Evolutionary conservation across 1,140 invertebrate species (phyloP), one percentile per base, ranked within the genome.

Genomic region (Platyura marginata): DNA sequence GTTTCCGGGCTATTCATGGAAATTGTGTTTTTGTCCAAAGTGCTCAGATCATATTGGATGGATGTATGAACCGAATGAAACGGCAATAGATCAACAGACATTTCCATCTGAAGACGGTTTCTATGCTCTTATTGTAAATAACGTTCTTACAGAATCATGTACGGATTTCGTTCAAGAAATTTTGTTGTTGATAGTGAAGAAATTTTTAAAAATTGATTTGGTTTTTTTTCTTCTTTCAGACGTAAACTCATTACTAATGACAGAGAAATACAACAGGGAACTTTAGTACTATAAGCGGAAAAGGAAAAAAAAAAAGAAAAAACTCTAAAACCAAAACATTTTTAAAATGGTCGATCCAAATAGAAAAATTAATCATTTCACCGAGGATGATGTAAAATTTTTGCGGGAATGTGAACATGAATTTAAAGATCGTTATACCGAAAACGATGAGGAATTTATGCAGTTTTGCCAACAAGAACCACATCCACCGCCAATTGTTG

Each of bases 361-460:
- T 41, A 48, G 59, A 5, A 61, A 61, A 48, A 61, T 61, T n/a
- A 61, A 61, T 46, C 50, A 54, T 21, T 41, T 63, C 8, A 61
- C 60, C 4, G 58, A 65, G 16, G 54, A 52, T 36, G 63, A 68
- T 44, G 36, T 61, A 3, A 52, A 55, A 20, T 69, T 71, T 42
- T 44, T 74, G 16, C 55, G 57, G 23, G 57, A 67, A 48, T 72
- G 68, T 44, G 69, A 74, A 42, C 48, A 59, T 16, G 67, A 72
- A 48, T 74, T 72, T 46, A 50, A 52, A 20, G 45, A 56, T 45
- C 66, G 71, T 39, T 74, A 63, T 40, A 70, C 70, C 19, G 64
- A 69, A 11, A 53, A 62, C 3, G 70, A 74, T 51, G 44, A 41
- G 21, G 63, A 66, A 21, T 73, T 67, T 47, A 56, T 62, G 48